Base-by-base conservation (phyloP, 2,797 vertebrate species). In the Lacerta agilis region DNA sequence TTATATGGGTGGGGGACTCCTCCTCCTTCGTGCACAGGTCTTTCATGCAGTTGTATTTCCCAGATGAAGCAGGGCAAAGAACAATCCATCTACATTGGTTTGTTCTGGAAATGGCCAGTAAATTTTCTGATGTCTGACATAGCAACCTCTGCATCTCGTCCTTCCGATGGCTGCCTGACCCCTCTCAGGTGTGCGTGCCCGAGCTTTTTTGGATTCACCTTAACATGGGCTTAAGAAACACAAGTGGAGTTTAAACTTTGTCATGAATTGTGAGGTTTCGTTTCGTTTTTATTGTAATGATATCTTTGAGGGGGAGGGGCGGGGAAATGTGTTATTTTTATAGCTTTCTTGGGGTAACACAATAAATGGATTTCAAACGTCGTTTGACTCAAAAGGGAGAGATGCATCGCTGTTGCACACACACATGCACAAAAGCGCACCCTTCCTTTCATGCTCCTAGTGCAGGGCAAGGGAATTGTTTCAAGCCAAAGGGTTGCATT, bases 181-280 rank as follows among this genome's bases (percentile, higher is more conserved):
- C 36, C 18, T 55, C 55, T 64, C 36, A 20, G 55, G 76, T 33
- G 27, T n/a, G 64, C 7, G 27, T n/a, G 64, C 11, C 76, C 64
- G 7, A 1, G 8, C 8, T 33, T 84, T 69, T 5, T 61, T 33
- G 33, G 55, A 58, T 41, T 8, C 1, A 9, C 73, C 33, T n/a
- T 55, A 36, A 43, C 23, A 3, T 23, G 66, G 2, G 43, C n/a
- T 20, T 29, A 27, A 55, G 4, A 25, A 66, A 67, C 55, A 73
- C 33, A 67, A 41, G 36, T 2, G 33, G 72, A 36, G 29, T 91
- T 94, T 96, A 95, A n/a, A 93, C 6, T 17, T 8, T 0, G 94
- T 79, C 79, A 89, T 38, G 49, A 94, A 95, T 85, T 92, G 96
- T 89, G 96, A 91, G 94, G 92, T 95, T 93, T 96, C 92, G 93